Evolutionary conservation across 1,140 invertebrate species (phyloP).

Genomic region (Bombus vancouverensis): DNA sequence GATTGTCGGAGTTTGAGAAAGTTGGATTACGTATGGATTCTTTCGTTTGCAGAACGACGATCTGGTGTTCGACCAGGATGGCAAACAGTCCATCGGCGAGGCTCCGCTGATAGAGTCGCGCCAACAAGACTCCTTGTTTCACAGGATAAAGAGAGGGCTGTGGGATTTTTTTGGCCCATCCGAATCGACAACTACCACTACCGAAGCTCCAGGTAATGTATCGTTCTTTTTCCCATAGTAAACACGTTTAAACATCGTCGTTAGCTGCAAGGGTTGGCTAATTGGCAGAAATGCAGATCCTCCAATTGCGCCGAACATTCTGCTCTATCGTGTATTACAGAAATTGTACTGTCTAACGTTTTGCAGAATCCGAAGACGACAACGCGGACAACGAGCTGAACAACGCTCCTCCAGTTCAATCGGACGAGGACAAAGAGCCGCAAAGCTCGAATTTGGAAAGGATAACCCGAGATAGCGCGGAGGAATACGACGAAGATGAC

Average conservation of each 20-base stretch:
- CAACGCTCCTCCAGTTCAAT: not conserved
- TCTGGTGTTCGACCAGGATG: slow-evolving; percentile 75
- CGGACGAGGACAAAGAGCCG: not conserved
- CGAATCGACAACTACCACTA: slow-evolving; percentile 26
- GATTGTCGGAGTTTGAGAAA: not conserved
- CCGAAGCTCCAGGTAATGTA: slow-evolving; percentile 40
- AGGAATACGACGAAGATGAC: slow-evolving; percentile 40
- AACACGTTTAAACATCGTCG: not conserved
- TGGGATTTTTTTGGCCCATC: slow-evolving; percentile 33
- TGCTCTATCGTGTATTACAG: not conserved
- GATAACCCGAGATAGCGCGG: slow-evolving; percentile 36
- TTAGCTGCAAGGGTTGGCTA: no score
- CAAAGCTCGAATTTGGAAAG: slow-evolving; percentile 26
- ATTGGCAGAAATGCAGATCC: no score
- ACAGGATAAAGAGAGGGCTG: slow-evolving; percentile 71
- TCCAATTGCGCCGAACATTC: not conserved
- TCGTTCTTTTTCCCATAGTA: not conserved
- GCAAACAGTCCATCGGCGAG: slow-evolving; percentile 50
- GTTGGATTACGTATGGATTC: not conserved
- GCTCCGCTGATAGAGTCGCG: slow-evolving; percentile 68
- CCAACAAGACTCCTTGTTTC: slow-evolving; percentile 67
- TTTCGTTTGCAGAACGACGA: slow-evolving; percentile 77
- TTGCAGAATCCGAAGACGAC: not conserved
- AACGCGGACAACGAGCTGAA: not conserved
- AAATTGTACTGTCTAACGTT: not conserved